Evolutionary conservation across 2,113 vertebrate species (phyloP).

Genomic region (Thunnus thynnus): DNA sequence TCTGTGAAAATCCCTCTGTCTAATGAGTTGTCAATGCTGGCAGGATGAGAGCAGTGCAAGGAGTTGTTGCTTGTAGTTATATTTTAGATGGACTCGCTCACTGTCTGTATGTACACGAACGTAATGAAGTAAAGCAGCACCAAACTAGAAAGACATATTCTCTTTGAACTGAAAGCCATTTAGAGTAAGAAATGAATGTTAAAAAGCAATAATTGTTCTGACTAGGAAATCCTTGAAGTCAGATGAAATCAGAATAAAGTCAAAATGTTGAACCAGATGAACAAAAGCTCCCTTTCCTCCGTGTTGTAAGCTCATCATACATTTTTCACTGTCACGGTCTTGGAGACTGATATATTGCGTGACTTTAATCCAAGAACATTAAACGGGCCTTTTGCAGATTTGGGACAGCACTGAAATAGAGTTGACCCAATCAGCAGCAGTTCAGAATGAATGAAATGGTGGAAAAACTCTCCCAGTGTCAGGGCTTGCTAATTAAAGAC

Average conservation of each 20-base stretch:
- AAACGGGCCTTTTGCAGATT: constrained; percentile 75
- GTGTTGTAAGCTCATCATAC: constrained; percentile 23
- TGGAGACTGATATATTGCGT: constrained; percentile 64
- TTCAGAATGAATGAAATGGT: constrained; percentile 70
- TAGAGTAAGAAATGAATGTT: constrained; percentile 37
- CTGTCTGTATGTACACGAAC: constrained; percentile 5
- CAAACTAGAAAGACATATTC: constrained; percentile 18
- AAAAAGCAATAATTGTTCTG: constrained; percentile 38
- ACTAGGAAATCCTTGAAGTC: constrained; percentile 38
- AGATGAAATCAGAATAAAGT: constrained; percentile 41
- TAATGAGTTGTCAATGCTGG: constrained; percentile 81
- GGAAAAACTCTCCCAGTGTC: constrained; percentile 52
- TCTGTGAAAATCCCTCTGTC: constrained; percentile 75
- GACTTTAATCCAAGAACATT: constrained; percentile 72
- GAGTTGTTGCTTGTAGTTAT: constrained; percentile 52
- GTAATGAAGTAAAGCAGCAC: constrained; percentile 4
- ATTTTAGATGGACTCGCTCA: constrained; percentile 41
- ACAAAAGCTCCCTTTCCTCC: constrained; percentile 13
- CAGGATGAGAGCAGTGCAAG: constrained; percentile 48
- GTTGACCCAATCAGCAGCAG: constrained; percentile 76
- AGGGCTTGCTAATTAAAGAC: constrained; percentile 80
- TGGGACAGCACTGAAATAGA: constrained; percentile 74
- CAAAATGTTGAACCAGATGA: constrained; percentile 48
- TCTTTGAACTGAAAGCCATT: constrained; percentile 44
- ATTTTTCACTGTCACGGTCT: constrained; percentile 58